phyloP scores from a whole-genome alignment of 2,113 vertebrate genomes.

The Oenanthe melanoleuca region DNA sequence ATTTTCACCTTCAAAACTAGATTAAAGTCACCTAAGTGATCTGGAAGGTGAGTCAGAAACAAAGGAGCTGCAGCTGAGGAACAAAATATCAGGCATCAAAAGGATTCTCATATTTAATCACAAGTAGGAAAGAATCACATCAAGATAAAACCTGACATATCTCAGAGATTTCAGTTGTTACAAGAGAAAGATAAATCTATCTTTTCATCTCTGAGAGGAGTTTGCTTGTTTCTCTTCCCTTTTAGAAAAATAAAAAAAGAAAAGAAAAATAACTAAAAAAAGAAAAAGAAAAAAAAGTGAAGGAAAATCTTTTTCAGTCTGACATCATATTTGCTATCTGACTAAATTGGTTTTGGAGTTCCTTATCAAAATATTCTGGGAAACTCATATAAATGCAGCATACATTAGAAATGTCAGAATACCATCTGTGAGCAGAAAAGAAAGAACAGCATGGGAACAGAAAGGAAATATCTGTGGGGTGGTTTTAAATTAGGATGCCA shows the following conservation, averaged over 20 bases:
- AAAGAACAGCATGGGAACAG: background rate
- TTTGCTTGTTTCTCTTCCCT: background rate
- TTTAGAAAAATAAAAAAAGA: background rate
- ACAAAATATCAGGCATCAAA: background rate
- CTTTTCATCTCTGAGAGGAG: background rate
- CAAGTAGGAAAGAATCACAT: background rate
- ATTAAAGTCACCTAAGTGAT: background rate
- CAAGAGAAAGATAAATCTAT: background rate
- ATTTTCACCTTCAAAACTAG: background rate
- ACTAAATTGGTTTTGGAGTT: background rate
- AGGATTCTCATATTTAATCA: background rate
- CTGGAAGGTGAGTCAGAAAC: background rate
- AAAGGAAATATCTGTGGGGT: background rate
- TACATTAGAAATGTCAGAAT: slow-evolving; percentile 4
- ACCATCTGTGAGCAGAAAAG: background rate
- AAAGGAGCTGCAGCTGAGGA: background rate
- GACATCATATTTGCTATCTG: background rate
- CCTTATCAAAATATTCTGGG: background rate
- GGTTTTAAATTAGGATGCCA: background rate
- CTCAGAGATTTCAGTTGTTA: background rate
- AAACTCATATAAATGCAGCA: background rate
- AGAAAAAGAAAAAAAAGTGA: background rate
- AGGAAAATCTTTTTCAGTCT: background rate
- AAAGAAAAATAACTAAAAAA: background rate
- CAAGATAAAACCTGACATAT: background rate